Conservation (phyloP, 2,113 vertebrate genomes). For the Rhinogobius similis region DNA sequence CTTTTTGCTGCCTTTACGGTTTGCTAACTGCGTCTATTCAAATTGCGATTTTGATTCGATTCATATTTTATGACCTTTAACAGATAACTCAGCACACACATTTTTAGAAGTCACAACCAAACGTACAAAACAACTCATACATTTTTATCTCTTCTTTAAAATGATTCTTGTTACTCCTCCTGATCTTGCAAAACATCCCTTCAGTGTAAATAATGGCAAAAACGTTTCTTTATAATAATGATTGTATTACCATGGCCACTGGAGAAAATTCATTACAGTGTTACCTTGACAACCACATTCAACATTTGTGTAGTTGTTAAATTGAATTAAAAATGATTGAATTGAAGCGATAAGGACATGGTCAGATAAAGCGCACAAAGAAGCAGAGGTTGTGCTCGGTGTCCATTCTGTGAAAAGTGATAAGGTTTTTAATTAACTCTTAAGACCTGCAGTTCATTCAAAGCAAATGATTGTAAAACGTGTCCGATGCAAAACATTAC, state of each 20-base stretch:
- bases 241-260: not conserved
- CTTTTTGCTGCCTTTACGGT: no score
- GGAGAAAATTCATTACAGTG: not conserved
- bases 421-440: conserved; percentile 45
- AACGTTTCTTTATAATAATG: not conserved
- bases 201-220: no score
- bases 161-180: no score
- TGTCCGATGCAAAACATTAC: not conserved
- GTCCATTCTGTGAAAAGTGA: conserved; percentile 28
- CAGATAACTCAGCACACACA: no score
- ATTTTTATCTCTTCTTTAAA: no score
- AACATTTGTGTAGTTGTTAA: conserved; percentile 1
- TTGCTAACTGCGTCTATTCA: no score
- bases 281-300: not conserved
- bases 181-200: no score
- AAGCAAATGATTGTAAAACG: not conserved
- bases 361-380: not conserved
- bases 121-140: no score
- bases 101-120: no score
- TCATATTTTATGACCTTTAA: no score
- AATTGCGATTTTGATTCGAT: no score
- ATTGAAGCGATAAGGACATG: not conserved
- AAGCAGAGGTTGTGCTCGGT: not conserved
- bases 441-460: conserved; percentile 24
- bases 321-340: conserved; percentile 9